Base-by-base conservation (phyloP, 2,888 invertebrate species). In the Philereme transversata region DNA sequence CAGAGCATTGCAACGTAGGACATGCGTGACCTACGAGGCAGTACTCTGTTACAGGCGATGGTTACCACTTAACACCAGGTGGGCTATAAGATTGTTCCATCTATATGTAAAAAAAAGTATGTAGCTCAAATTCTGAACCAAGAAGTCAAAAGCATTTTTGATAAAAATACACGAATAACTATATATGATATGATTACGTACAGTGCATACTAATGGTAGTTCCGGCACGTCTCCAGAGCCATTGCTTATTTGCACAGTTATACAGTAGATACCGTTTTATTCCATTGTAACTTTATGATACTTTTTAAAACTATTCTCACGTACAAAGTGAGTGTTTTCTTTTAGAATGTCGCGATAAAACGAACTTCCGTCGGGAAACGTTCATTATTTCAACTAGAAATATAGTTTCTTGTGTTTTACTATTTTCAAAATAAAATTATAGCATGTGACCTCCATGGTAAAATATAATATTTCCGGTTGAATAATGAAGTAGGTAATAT, bases 301-400 rank as follows among this genome's bases (percentile, higher is more conserved):
- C 57, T 43, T 57, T 57, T 64, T 64, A 57, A 55, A 64, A 59
- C 59, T 41, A 56, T 60, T 50, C 59, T 63, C 63, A 63, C 63
- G 63, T 63, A 63, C 63, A 46, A 33, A 56, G 41, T 59, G 49
- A 55, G 10, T 59, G 59, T 56, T 60, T 50, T 55, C 57, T 47
- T 53, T 57, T 41, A 57, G 52, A 3, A 40, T 50, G 50, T 50
- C 41, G 50, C 33, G 40, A 54, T 56, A 59, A 56, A 63, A 56
- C 46, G 43, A 22, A 50, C 34, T 55, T 53, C 47, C 47, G 35
- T 11, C 51, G 62, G 57, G 51, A 62, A 57, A 51, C 34, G 55
- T 51, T 58, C 58, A 58, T 58, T 62, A 58, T 47, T 54, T 38
- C 44, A 45, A 22, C 43, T 43, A 45, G 5, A 22, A 45, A 22